Evolutionary conservation across 2,888 invertebrate genomes (phyloP), one percentile per base, ranked within the genome.

Genomic region (Drosophila ustulata): DNA sequence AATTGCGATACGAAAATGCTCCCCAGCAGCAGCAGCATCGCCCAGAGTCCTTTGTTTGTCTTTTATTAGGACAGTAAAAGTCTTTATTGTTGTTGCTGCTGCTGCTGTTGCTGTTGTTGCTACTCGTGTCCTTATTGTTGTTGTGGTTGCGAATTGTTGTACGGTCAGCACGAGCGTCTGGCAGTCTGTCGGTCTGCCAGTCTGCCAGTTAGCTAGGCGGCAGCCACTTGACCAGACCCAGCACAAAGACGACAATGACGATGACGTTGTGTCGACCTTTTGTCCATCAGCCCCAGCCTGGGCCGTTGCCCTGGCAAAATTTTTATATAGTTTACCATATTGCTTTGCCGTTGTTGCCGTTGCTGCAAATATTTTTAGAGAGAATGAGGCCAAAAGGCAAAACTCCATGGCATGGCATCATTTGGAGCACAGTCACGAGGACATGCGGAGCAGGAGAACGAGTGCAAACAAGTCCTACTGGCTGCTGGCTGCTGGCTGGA

Each of bases 41-140:
- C 73, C 77, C 68, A 59, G 80, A 80, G 83, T 82, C 87, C 71
- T 89, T 90, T 91, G 89, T 90, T 91, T 82, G 88, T 75, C 88
- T 90, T 91, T 91, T 91, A 91, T 91, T 91, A 89, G 84, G 81
- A 85, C 81, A 89, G 87, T 91, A 91, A 91, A 82, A 91, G 89
- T 89, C 88, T 89, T 90, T 87, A 88, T 86, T 85, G 79, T 85
- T 56, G 56, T 56, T 56, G 53, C 30, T 78, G 82, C 67, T 73
- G 57, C 67, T 75, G 75, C 51, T 73, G 75, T 49, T 73, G 69
- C 56, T 66, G 58, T 13, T 61, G 61, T 41, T 62, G 45, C 59
- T 70, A 47, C 61, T 46, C 32, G 30, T 52, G 47, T 56, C 51
- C 18, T 43, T 66, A 45, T 58, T 66, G 57, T 61, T 64, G 78